Evolutionary conservation across 2,113 vertebrate species (phyloP), one percentile per base, ranked within the genome.

Genomic region (Ptilonorhynchus violaceus): DNA sequence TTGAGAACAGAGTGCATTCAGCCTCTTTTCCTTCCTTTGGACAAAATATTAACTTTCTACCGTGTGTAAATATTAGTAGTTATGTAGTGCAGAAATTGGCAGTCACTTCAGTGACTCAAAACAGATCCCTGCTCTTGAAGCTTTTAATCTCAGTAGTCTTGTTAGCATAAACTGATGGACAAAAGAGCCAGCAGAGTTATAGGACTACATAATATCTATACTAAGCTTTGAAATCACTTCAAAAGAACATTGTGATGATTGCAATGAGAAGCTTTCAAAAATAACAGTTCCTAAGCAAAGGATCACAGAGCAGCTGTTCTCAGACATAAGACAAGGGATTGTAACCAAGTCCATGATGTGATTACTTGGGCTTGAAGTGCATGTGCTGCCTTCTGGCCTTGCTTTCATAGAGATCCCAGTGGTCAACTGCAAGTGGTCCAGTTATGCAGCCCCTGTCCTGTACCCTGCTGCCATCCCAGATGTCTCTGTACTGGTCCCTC

Each of bases 181-280:
- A 24, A 75, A 81, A 88, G 62, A 49, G 62, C 16, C 31, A 78
- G 27, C 42, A 67, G 22, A 46, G n/a, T 82, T 92, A 21, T 1
- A 75, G 31, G 33, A 21, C n/a, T 28, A 35, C 6, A 7, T 59
- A 72, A 70, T 72, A 63, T 17, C 33, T 59, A 4, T 46, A 63
- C 15, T 53, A 58, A 63, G 41, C 56, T 92, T 63, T 35, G 70
- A 80, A 89, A 64, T 80, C 3, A 33, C 39, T 35, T 68, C 46
- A 56, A 41, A 87, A 78, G 39, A 74, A 21, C 16, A 12, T 63
- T 90, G 41, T 44, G 41, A 47, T 83, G 39, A 27, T 88, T 90
- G 67, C 41, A 68, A 41, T 75, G 35, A 55, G 52, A 89, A 55
- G 27, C 47, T 88, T 89, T 88, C 53, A 90, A 17, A 83, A 76